Evolutionary conservation across 2,888 invertebrate genomes (phyloP), one percentile per base, ranked within the genome.

Genomic region (Heliconius sara): DNA sequence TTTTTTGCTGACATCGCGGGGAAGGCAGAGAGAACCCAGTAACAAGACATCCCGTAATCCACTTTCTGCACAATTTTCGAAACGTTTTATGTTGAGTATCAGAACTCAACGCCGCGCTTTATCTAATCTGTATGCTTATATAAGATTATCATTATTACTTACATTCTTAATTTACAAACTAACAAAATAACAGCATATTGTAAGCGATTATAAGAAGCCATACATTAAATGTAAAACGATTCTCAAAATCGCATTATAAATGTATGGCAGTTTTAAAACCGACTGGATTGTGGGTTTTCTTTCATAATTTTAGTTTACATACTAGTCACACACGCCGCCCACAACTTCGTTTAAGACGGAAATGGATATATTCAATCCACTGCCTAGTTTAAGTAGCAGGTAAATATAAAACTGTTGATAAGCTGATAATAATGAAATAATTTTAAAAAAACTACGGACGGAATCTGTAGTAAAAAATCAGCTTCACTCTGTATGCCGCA

Each of bases 171-270:
- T 57, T 57, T 57, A 30, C 52, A 72, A 30, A 27, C 10, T 71
- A 13, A 43, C 57, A 52, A 19, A 22, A 7, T 52, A 52, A 19
- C 52, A 52, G 3, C 52, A 34, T 34, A 73, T 27, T 74, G 68
- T 74, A 63, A 60, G 39, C 78, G 43, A 73, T 78, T 80, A 76
- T 73, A 60, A 39, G 80, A 80, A 80, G 79, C 80, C 80, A 2
- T 63, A 80, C 3, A 25, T 68, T 7, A 34, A 77, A 72, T 82
- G 82, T 83, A 83, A 82, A 83, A 78, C 82, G 83, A 79, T 83
- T 83, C 83, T 76, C 71, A 39, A 79, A 83, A 83, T 83, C 80
- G 82, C 80, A 83, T 83, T 83, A 83, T 67, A 43, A 74, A 39
- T 82, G 82, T 80, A 74, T 77, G 73, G 79, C 81, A 82, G 78